These are phyloP conservation scores for Bhutanitis thaidina DNA, from an alignment of 2,888 invertebrate species.

Conservation along the genomic window DNA sequence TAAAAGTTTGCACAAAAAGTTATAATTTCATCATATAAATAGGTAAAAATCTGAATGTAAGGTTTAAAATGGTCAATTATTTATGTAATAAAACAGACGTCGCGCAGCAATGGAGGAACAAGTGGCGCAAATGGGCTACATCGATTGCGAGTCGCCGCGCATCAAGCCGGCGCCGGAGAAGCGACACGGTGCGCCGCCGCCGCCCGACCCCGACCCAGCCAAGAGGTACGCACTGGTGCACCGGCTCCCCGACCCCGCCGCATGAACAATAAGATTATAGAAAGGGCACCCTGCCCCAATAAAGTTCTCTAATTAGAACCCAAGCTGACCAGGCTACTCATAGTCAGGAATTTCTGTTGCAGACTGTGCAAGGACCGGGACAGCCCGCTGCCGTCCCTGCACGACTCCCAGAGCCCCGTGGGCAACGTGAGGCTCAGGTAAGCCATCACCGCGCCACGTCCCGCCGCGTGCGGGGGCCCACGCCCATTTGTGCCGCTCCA, in stretches of 20 bases:
- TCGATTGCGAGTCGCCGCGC: slow-evolving; percentile 82
- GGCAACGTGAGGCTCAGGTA: slow-evolving; percentile 66
- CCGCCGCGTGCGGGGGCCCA: no score
- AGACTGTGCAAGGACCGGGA: slow-evolving; percentile 72
- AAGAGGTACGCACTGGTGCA: slow-evolving; percentile 42
- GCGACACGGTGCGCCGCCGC: slow-evolving; percentile 37
- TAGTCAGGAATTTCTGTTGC: slow-evolving; percentile 22
- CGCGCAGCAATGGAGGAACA: slow-evolving; percentile 85
- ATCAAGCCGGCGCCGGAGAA: slow-evolving; percentile 48
- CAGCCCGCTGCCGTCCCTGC: slow-evolving; percentile 49
- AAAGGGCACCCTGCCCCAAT: no score
- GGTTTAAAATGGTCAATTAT: no score
- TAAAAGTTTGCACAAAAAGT: no score
- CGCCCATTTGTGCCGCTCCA: no score
- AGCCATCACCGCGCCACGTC: slow-evolving; percentile 12
- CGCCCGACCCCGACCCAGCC: slow-evolving; percentile 34
- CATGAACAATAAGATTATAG: no score
- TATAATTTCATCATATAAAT: no score
- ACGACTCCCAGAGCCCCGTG: slow-evolving; percentile 47
- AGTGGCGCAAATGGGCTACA: slow-evolving; percentile 88
- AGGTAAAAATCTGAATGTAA: no score
- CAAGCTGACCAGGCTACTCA: no score
- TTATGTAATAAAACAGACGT: slow-evolving; percentile 32
- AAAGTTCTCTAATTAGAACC: no score
- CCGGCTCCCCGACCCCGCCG: no score